Evolutionary conservation across 2,797 vertebrate genomes (phyloP).

Genomic region (Danio tinwini): DNA sequence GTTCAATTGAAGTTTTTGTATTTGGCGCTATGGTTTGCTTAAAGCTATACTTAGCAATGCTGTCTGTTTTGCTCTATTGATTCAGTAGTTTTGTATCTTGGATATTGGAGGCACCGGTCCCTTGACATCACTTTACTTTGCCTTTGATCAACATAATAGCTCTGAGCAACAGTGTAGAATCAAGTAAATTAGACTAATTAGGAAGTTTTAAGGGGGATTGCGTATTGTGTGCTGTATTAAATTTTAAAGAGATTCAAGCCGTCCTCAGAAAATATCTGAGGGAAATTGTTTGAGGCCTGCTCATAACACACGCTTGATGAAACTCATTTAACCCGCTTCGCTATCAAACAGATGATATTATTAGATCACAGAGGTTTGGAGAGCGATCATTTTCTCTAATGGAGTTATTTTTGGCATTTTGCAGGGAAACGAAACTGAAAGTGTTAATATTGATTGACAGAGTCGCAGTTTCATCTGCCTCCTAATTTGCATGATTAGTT

Average conservation of each 20-base stretch:
- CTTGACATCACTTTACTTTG: slow-evolving; percentile 77
- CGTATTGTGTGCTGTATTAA: slow-evolving; percentile 65
- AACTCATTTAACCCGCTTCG: slow-evolving; percentile 8
- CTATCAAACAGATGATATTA: slow-evolving; percentile 17
- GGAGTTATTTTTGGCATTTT: slow-evolving; percentile 1
- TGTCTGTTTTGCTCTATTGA: slow-evolving; percentile 84
- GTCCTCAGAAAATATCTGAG: slow-evolving; percentile 58
- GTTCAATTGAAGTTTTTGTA: slow-evolving; percentile 76
- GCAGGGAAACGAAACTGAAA: slow-evolving; percentile 20
- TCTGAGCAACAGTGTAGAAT: slow-evolving; percentile 73
- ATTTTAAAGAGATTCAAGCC: slow-evolving; percentile 65
- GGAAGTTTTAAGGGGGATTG: slow-evolving; percentile 64
- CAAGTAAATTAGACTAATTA: slow-evolving; percentile 73
- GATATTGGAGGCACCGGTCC: slow-evolving; percentile 77
- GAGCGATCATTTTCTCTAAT: background rate
- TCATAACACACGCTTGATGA: slow-evolving; percentile 16
- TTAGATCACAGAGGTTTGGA: slow-evolving; percentile 12
- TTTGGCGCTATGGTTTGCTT: slow-evolving; percentile 81
- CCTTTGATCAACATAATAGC: slow-evolving; percentile 78
- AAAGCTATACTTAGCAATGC: slow-evolving; percentile 82
- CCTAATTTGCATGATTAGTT: slow-evolving; percentile 19
- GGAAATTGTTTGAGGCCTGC: slow-evolving; percentile 12
- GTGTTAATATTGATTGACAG: slow-evolving; percentile 54
- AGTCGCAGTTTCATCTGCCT: slow-evolving; percentile 39
- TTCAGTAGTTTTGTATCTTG: slow-evolving; percentile 76